phyloP scores from a whole-genome alignment of 1,140 invertebrate species.

The Monochamus saltuarius region DNA sequence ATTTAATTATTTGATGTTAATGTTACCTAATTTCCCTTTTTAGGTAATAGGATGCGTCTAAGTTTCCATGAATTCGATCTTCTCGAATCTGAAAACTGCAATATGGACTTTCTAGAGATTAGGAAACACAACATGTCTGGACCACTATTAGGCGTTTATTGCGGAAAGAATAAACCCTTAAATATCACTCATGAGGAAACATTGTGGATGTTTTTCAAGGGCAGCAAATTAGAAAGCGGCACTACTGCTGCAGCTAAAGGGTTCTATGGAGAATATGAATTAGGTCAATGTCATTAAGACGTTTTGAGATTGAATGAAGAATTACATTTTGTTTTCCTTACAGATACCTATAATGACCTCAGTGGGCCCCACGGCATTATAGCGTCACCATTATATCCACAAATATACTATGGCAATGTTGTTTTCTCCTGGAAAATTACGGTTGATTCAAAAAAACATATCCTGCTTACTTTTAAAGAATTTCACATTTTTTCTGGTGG shows the following conservation, averaged over 20 bases:
- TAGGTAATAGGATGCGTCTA: slow-evolving; percentile 68
- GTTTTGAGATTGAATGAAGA: too few species aligned
- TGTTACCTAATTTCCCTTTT: slow-evolving; percentile 38
- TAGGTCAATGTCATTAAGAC: slow-evolving; percentile 55
- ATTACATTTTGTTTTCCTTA: slow-evolving; percentile 16
- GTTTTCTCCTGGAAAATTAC: slow-evolving; percentile 70
- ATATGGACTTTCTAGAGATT: slow-evolving; percentile 83
- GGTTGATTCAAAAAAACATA: slow-evolving; percentile 55
- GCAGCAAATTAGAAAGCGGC: slow-evolving; percentile 53
- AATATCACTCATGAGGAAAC: slow-evolving; percentile 57
- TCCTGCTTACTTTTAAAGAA: slow-evolving; percentile 60
- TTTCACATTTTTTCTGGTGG: slow-evolving; percentile 49
- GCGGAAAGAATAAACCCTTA: slow-evolving; percentile 63
- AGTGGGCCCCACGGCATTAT: slow-evolving; percentile 63
- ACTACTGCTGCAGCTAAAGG: slow-evolving; percentile 63
- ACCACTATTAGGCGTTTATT: slow-evolving; percentile 68
- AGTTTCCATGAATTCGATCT: slow-evolving; percentile 69
- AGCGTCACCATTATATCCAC: slow-evolving; percentile 79
- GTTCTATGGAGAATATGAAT: slow-evolving; percentile 73
- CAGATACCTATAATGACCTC: slow-evolving; percentile 63
- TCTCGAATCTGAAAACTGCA: slow-evolving; percentile 72
- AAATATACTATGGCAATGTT: slow-evolving; percentile 52
- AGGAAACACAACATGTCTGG: slow-evolving; percentile 65
- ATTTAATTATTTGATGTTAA: too few species aligned
- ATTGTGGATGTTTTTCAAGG: slow-evolving; percentile 84